Conservation (phyloP, 2,888 invertebrate genomes). For the Aethes cnicana region DNA sequence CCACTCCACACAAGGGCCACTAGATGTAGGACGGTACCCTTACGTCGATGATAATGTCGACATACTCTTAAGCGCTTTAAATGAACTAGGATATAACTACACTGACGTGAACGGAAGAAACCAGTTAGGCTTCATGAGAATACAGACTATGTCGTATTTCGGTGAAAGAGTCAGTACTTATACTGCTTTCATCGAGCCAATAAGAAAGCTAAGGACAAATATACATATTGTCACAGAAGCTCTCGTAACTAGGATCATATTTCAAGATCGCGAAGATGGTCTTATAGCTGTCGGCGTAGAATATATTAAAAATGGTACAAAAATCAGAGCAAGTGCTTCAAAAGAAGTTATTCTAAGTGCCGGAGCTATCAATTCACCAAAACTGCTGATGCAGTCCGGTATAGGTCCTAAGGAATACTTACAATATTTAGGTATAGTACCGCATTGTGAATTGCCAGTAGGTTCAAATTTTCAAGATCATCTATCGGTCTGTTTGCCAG, state of each 20-base stretch:
- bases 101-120: conserved; percentile 72
- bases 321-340: conserved; percentile 47
- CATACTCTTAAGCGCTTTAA: conserved; percentile 66
- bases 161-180: conserved; percentile 74
- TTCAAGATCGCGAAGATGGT: conserved; percentile 50
- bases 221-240: conserved; percentile 65
- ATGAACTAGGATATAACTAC: conserved; percentile 72
- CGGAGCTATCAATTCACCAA: conserved; percentile 72
- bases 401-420: conserved; percentile 72
- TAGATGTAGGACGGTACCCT: conserved; percentile 71
- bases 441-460: conserved; percentile 63
- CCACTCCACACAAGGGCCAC: conserved; percentile 72
- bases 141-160: conserved; percentile 72
- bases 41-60: conserved; percentile 74
- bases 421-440: conserved; percentile 66
- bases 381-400: conserved; percentile 73
- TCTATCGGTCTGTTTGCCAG: conserved; percentile 69
- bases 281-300: conserved; percentile 58
- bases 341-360: conserved; percentile 72
- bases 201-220: conserved; percentile 64
- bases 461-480: conserved; percentile 77
- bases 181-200: conserved; percentile 71
- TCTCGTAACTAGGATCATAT: conserved; percentile 64
- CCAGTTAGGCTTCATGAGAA: conserved; percentile 72
- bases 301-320: conserved; percentile 72